A percentile compares a stretch with the other conserved stretches of the same genome.
phyloP scores from a whole-genome alignment of 2,113 vertebrate species.

The Peromyscus californicus region DNA sequence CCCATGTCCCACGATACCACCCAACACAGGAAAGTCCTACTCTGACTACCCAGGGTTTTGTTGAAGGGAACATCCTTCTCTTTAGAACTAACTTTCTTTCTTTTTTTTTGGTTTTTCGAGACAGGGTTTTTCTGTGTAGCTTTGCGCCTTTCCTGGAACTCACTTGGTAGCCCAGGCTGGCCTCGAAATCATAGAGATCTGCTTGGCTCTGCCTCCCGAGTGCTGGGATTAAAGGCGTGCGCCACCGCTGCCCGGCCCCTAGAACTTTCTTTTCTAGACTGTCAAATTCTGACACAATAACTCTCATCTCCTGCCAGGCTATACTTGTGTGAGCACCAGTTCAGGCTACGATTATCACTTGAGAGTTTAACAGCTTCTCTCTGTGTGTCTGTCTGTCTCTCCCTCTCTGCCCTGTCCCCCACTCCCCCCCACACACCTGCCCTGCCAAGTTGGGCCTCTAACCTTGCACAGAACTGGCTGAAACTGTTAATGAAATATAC shows the following conservation, averaged over 20 bases:
- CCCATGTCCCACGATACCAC: not conserved
- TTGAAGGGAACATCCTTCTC: not conserved
- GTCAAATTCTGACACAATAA: not conserved
- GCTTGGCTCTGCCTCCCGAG: too few species aligned
- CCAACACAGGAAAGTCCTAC: not conserved
- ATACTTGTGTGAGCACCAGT: not conserved
- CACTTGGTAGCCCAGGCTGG: too few species aligned
- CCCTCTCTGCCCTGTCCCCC: not conserved
- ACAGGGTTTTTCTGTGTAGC: too few species aligned
- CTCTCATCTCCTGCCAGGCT: not conserved
- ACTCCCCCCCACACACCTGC: not conserved
- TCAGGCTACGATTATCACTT: constrained; percentile 15
- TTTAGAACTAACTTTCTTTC: not conserved
- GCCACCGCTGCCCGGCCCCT: too few species aligned
- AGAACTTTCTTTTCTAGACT: not conserved
- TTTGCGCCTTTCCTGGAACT: too few species aligned
- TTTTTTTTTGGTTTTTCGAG: too few species aligned
- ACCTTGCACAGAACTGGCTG: not conserved
- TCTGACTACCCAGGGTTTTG: not conserved
- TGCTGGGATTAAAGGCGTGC: too few species aligned
- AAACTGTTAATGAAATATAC: not conserved
- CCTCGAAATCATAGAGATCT: too few species aligned
- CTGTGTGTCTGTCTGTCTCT: not conserved
- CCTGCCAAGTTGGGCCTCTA: not conserved
- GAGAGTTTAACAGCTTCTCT: not conserved